Percentiles rank a stretch among this genome's conserved stretches.
These are phyloP conservation scores for Agapornis roseicollis DNA, from an alignment of 2,113 vertebrate species.

Conservation along the genomic window DNA sequence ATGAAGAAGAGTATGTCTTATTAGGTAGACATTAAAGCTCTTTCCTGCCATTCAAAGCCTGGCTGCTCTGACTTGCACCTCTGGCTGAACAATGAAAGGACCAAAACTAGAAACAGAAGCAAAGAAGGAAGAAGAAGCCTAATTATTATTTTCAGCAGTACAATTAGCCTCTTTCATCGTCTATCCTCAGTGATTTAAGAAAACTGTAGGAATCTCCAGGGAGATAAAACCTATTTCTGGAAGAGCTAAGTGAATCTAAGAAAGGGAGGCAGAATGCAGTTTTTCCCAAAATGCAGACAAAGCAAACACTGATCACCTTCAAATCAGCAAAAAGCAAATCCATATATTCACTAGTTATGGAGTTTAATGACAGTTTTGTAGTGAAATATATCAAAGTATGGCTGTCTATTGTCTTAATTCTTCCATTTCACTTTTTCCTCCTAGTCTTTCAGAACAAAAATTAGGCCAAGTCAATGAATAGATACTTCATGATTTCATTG, in stretches of 20 bases:
- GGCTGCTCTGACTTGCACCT: neutral
- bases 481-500: neutral
- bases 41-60: neutral
- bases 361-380: neutral
- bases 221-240: slow-evolving; percentile 32
- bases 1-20: neutral
- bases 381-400: neutral
- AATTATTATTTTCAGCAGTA: slow-evolving; percentile 51
- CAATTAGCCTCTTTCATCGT: slow-evolving; percentile 34
- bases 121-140: neutral
- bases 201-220: slow-evolving; percentile 7
- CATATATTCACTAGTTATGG: neutral
- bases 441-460: neutral
- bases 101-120: neutral
- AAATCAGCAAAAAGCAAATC: neutral
- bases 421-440: neutral
- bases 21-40: neutral
- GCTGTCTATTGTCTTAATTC: neutral
- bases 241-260: neutral
- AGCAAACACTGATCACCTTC: neutral
- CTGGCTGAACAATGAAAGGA: neutral
- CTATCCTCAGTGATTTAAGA: slow-evolving; percentile 19
- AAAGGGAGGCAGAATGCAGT: neutral
- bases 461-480: neutral
- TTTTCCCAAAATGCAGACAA: neutral